Base-by-base conservation (phyloP, 2,888 invertebrate species). In the Operophtera brumata region DNA sequence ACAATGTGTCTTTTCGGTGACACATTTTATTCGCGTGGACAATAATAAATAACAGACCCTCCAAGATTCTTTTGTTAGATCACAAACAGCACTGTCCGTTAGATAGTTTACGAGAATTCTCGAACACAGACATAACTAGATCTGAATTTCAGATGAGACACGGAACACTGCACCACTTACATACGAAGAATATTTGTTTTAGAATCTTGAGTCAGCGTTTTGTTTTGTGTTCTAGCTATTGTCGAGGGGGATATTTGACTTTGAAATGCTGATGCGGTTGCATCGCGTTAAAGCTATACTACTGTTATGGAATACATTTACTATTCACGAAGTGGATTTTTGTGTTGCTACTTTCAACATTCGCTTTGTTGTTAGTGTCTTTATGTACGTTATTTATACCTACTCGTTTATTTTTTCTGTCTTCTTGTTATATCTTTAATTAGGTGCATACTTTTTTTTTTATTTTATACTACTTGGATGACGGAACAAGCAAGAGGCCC, bases 101-200 rank as follows among this genome's bases (percentile, higher is more conserved):
- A 45, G 20, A 34, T 45, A 11, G 36, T 9, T 41, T 41, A 41
- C 28, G 20, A 8, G 12, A 12, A 13, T 7, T 41, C 25, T 34
- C 14, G 11, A 13, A 28, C 41, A 46, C 40, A 36, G 20, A 36
- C 34, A 14, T 34, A 52, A 52, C 34, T 42, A 41, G 54, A 59
- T 59, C 37, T 55, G 52, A 59, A 59, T 52, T 59, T 52, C 51
- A 51, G 54, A 59, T 59, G 57, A 36, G 28, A 47, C 51, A 41
- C 35, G 35, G 52, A 46, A 49, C 28, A 46, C 39, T 49, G 51
- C 41, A 48, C 48, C 45, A 52, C 47, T 48, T 50, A 49, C 45
- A 48, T 45, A 14, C 46, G 30, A 58, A 51, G 54, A 48, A 59
- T 58, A 58, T 54, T 54, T 54, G 44, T 48, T 52, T 55, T 48